Conservation (phyloP, 2,797 vertebrate species). For the Peromyscus nudipes region DNA sequence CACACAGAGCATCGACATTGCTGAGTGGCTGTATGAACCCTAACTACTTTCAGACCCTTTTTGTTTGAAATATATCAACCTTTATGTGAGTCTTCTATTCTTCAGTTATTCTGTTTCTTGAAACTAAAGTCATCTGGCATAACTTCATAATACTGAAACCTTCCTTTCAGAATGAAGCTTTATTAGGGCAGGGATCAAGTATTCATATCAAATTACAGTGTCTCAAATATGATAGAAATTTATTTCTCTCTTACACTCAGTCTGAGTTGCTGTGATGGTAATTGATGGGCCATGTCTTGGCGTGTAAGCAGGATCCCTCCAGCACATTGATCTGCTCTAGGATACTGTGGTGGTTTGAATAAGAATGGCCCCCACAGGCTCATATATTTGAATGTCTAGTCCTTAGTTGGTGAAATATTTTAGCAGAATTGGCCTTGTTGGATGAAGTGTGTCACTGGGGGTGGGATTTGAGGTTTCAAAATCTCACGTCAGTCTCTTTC, state of each 20-base stretch:
- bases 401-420: not conserved
- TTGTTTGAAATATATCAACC: not conserved
- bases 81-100: slow-evolving; percentile 7
- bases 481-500: not conserved
- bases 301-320: not conserved
- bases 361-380: not conserved
- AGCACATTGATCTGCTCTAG: not conserved
- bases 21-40: not conserved
- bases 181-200: not conserved
- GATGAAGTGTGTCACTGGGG: not conserved
- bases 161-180: not conserved
- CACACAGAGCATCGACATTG: not conserved
- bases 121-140: not conserved
- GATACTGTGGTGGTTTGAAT: not conserved
- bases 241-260: not conserved
- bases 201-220: not conserved
- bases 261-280: not conserved
- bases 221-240: not conserved
- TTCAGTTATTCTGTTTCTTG: not conserved
- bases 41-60: not conserved
- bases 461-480: not conserved
- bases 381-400: not conserved
- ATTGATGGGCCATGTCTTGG: not conserved
- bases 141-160: not conserved
- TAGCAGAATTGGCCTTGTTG: not conserved